phyloP scores from a whole-genome alignment of 1,140 invertebrate genomes.

The Chlorops oryzae region DNA sequence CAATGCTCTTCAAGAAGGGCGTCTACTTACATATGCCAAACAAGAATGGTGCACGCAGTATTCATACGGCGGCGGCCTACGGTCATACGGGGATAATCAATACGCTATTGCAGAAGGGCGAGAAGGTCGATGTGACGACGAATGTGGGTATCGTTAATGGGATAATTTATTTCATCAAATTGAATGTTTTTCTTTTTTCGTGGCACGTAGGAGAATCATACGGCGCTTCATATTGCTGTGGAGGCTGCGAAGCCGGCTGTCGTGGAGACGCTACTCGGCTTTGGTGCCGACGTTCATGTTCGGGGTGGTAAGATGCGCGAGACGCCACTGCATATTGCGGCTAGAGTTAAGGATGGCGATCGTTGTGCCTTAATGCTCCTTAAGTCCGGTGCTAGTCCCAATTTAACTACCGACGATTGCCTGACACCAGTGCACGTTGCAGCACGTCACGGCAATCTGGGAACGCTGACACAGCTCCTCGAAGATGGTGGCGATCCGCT shows the following conservation, averaged over 20 bases:
- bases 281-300: slow-evolving; percentile 93
- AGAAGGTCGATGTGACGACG: slow-evolving; percentile 89
- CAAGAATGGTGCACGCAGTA: slow-evolving; percentile 87
- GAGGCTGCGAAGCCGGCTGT: slow-evolving; percentile 91
- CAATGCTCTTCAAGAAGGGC: slow-evolving; percentile 96
- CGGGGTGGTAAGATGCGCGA: slow-evolving; percentile 81
- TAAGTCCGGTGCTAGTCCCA: slow-evolving; percentile 94
- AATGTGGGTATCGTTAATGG: slow-evolving; percentile 70
- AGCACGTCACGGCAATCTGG: slow-evolving; percentile 79
- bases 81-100: slow-evolving; percentile 97
- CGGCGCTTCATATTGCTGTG: slow-evolving; percentile 97
- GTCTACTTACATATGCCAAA: slow-evolving; percentile 99
- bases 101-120: slow-evolving; percentile 89
- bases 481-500: slow-evolving; percentile 88
- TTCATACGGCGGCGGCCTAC: slow-evolving; percentile 85
- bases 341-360: slow-evolving; percentile 86
- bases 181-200: background rate
- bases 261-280: slow-evolving; percentile 92
- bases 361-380: slow-evolving; percentile 95
- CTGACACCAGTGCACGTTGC: slow-evolving; percentile 91
- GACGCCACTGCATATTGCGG: slow-evolving; percentile 93
- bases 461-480: slow-evolving; percentile 75
- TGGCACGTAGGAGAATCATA: slow-evolving; percentile 83
- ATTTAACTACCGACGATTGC: slow-evolving; percentile 85
- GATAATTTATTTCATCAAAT: background rate